Conservation (phyloP, 1,140 invertebrate genomes). For the Aphis gossypii region DNA sequence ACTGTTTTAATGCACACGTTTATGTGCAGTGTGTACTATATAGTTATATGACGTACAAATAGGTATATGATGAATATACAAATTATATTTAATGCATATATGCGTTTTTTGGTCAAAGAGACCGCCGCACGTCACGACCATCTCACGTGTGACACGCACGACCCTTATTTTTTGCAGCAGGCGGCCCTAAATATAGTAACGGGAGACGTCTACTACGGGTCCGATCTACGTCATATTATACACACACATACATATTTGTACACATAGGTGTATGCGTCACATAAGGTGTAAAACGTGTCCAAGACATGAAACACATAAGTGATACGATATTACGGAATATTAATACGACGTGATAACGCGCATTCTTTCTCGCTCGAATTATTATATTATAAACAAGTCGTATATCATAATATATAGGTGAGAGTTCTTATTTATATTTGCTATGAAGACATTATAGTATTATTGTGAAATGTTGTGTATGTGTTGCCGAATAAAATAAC, state of each 20-base stretch:
- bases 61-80: too few relatives aligned
- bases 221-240: not conserved
- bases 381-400: not conserved
- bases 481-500: not conserved
- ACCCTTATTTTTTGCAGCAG: not conserved
- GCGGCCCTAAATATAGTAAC: not conserved
- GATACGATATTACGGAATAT: not conserved
- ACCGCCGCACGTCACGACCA: not conserved
- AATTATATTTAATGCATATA: not conserved
- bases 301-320: not conserved
- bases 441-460: not conserved
- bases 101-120: not conserved
- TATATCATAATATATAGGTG: not conserved
- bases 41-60: not conserved
- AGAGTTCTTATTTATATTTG: not conserved
- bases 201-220: not conserved
- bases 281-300: not conserved
- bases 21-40: not conserved
- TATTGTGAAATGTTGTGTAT: not conserved
- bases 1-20: not conserved
- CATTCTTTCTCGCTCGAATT: not conserved
- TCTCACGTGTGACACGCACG: not conserved
- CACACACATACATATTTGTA: not conserved
- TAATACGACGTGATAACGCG: not conserved
- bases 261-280: not conserved